Evolutionary conservation across 1,140 invertebrate species (phyloP), one percentile per base, ranked within the genome.

Genomic region (Drosophila persimilis): DNA sequence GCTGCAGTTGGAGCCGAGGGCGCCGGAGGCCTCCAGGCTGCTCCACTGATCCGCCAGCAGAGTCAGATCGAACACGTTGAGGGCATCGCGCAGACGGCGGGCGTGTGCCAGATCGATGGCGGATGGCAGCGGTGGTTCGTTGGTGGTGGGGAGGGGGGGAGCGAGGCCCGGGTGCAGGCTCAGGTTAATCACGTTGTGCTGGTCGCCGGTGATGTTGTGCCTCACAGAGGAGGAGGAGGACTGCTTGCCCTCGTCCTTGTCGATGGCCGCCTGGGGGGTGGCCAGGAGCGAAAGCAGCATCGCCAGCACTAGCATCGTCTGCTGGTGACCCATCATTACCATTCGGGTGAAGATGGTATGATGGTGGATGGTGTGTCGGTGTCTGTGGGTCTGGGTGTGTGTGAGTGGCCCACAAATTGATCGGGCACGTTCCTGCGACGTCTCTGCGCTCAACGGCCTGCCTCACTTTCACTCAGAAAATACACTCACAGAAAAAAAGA

Each of bases 1-100:
- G 4, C 78, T 90, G 85, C 95, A 96, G 59, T 85, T 90, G 9
- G 46, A 2, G 17, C 51, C 64, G 51, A 93, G 80, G 20, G 78
- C 51, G 6, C 80, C 77, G 86, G 91, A 84, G 7, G 47, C 4
- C 60, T 81, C 61, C 24, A 93, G 72, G 13, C 77, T 77, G 1
- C 52, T 44, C 93, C 93, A 94, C 43, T 92, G 91, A 43, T 80
- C 62, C 56, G 92, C 92, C 29, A 94, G 67, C 6, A 92, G 90
- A 17, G 92, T 90, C 0, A 93, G 91, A 69, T 93, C 93, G 73
- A 94, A 92, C 2, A 94, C 89, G 29, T 93, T 91, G 69, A 94
- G 79, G 77, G 93, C 90, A 61, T 92, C 92, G 66, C 93, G 92
- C n/a, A 94, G 91, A 0, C 93, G 93, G 9, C 92, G 72, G 11